phyloP scores from a whole-genome alignment of 2,113 vertebrate species.

The Grammomys dolichurus region DNA sequence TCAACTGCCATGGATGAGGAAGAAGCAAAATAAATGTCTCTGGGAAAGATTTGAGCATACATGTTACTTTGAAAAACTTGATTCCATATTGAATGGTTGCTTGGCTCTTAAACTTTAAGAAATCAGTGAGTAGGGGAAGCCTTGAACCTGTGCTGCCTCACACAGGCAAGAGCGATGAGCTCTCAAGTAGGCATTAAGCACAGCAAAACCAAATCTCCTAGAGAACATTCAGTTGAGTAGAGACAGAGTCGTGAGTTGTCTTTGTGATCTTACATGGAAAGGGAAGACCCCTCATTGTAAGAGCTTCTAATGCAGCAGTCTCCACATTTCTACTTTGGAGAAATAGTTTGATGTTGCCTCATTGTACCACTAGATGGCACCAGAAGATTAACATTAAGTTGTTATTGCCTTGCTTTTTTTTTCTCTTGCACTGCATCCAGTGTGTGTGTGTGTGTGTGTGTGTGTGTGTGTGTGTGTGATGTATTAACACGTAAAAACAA shows the following conservation, averaged over 20 bases:
- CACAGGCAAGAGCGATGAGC: neutral
- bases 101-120: neutral
- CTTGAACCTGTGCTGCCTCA: neutral
- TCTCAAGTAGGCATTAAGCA: neutral
- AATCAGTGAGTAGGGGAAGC: neutral
- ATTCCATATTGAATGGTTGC: neutral
- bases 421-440: too few species aligned
- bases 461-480: neutral
- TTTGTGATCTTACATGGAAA: neutral
- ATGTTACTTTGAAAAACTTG: neutral
- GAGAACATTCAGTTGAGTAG: neutral
- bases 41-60: neutral
- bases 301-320: neutral
- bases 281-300: neutral
- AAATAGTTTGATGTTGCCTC: neutral
- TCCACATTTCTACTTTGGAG: conserved; percentile 23
- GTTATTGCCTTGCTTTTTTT: accelerated
- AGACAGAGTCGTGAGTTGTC: neutral
- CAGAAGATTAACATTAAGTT: conserved; percentile 89
- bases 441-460: neutral
- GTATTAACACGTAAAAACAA: conserved; percentile 35
- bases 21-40: neutral
- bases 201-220: neutral
- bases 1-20: neutral
- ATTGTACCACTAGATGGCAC: conserved; percentile 91